Evolutionary conservation across 1,140 invertebrate species (phyloP).

Genomic region (Formica exsecta): DNA sequence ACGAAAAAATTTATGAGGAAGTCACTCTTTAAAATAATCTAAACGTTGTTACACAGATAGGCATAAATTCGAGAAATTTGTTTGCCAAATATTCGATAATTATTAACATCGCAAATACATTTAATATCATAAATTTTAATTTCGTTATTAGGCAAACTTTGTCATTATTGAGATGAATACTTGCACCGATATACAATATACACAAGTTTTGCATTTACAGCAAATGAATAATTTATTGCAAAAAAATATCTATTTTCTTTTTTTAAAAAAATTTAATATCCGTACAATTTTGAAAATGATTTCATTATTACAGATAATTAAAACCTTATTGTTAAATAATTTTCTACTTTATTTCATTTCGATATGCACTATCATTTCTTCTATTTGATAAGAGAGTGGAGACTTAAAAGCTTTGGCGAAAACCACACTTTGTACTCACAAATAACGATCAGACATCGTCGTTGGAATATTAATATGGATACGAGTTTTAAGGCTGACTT

Average conservation of each 20-base stretch:
- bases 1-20: slow-evolving; percentile 25
- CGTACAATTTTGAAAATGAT: not conserved
- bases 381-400: slow-evolving; percentile 16
- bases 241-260: not conserved
- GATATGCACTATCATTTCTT: not conserved
- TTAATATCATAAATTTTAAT: slow-evolving; percentile 14
- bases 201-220: not conserved
- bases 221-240: slow-evolving; percentile 7
- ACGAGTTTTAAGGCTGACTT: slow-evolving; percentile 73
- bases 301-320: not conserved
- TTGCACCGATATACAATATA: too few relatives aligned
- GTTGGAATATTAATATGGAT: slow-evolving; percentile 80
- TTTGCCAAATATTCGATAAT: slow-evolving; percentile 4
- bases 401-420: slow-evolving; percentile 16
- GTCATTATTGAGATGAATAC: too few relatives aligned
- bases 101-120: slow-evolving; percentile 6
- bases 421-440: slow-evolving; percentile 78
- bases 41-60: not conserved
- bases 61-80: not conserved
- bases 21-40: not conserved
- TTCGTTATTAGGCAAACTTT: not conserved
- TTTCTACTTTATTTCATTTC: not conserved
- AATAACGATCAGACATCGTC: slow-evolving; percentile 82
- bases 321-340: not conserved
- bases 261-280: not conserved